Conservation (phyloP, 2,113 vertebrate genomes). For the Octodon degus region DNA sequence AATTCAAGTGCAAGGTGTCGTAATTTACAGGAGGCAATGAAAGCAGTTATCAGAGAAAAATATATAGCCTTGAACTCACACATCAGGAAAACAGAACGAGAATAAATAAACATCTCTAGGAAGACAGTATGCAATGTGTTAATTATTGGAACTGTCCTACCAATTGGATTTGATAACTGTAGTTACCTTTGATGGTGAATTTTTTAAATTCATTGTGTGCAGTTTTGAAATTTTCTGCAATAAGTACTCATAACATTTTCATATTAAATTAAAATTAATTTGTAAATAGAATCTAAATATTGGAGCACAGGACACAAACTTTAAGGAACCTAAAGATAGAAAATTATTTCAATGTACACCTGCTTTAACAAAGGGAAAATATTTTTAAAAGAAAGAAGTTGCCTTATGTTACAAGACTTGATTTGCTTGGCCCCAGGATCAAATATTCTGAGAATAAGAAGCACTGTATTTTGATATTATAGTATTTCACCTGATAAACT, state of each 20-base stretch:
- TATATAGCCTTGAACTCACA: too few species aligned
- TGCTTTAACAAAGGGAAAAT: background rate
- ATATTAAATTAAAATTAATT: slow-evolving; percentile 7
- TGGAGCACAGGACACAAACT: background rate
- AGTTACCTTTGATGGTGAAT: background rate
- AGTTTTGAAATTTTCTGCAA: slow-evolving; percentile 17
- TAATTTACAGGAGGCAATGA: too few species aligned
- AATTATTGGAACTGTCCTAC: too few species aligned
- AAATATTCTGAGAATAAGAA: background rate
- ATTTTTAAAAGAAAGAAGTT: background rate
- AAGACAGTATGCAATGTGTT: too few species aligned
- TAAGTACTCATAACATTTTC: background rate
- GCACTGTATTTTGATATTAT: background rate
- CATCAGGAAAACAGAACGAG: too few species aligned
- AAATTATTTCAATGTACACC: background rate
- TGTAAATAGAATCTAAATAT: background rate
- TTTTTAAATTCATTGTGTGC: background rate
- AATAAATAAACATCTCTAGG: too few species aligned
- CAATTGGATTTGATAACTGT: too few species aligned
- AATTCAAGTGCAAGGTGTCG: too few species aligned
- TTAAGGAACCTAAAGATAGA: background rate
- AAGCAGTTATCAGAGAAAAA: too few species aligned
- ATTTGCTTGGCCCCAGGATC: background rate
- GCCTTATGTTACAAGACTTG: background rate
- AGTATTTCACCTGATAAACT: background rate